Percentiles rank a stretch among this genome's conserved stretches.
phyloP scores from a whole-genome alignment of 2,113 vertebrate species.

The Gallinago paraguaiae region DNA sequence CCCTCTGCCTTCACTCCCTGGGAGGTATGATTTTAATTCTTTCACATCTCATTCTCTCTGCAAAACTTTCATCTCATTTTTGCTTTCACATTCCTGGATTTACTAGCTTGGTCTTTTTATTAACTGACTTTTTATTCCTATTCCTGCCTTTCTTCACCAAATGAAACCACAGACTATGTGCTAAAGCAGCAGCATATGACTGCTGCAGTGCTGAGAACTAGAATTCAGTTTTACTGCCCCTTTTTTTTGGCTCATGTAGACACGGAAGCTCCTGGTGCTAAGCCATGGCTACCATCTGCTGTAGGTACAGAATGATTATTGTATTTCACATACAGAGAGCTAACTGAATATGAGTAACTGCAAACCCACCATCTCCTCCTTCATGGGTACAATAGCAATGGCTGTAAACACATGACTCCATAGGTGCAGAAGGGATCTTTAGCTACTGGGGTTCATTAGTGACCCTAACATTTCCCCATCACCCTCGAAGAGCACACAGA shows the following conservation, averaged over 20 bases:
- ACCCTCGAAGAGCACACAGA: neutral
- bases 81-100: neutral
- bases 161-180: neutral
- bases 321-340: neutral
- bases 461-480: neutral
- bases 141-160: neutral
- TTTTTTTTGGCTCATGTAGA: neutral
- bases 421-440: neutral
- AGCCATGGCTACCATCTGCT: neutral
- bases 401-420: neutral
- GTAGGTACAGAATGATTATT: neutral
- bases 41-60: neutral
- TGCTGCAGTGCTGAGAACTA: neutral
- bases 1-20: conserved; percentile 77
- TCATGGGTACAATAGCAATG: neutral
- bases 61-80: neutral
- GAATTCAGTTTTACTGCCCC: neutral
- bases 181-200: neutral
- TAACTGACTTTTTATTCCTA: neutral
- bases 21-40: conserved; percentile 77
- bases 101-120: neutral
- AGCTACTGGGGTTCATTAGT: neutral
- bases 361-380: neutral
- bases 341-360: neutral
- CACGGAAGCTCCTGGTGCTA: neutral